Evolutionary conservation across 2,113 vertebrate species (phyloP).

Genomic region (Trinectes maculatus): DNA sequence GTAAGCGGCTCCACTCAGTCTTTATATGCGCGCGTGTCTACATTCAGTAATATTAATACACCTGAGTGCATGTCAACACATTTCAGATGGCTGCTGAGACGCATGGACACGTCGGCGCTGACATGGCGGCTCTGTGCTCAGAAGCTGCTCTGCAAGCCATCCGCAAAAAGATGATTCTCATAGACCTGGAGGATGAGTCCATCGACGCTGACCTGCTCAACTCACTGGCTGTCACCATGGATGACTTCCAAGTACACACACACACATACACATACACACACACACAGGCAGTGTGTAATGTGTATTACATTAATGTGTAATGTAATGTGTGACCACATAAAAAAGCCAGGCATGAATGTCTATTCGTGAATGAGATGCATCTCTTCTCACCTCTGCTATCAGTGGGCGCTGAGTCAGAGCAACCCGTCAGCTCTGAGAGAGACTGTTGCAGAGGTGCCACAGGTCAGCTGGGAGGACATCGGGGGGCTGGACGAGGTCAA

Average conservation of each 20-base stretch:
- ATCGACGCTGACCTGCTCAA: conserved; percentile 98
- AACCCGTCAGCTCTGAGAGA: conserved; percentile 95
- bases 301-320: too few species aligned
- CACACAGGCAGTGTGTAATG: too few species aligned
- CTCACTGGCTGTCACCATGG: conserved; percentile 95
- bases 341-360: background rate
- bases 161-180: conserved; percentile 97
- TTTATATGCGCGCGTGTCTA: background rate
- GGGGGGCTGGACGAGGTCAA: conserved; percentile 96
- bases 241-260: conserved; percentile 90
- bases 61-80: background rate
- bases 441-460: conserved; percentile 94
- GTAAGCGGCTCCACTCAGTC: background rate
- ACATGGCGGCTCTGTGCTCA: conserved; percentile 94
- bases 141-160: conserved; percentile 97
- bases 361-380: background rate
- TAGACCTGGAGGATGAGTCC: conserved; percentile 94
- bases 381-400: background rate
- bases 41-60: background rate
- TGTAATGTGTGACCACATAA: background rate
- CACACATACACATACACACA: background rate
- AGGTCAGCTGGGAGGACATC: conserved; percentile 96
- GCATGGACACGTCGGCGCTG: conserved; percentile 95
- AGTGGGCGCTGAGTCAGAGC: conserved; percentile 98
- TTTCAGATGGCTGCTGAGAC: conserved; percentile 81